A percentile compares a stretch with the other conserved stretches of the same genome.
Evolutionary conservation across 2,113 vertebrate species (phyloP).

Genomic region (Bubo scandiacus): DNA sequence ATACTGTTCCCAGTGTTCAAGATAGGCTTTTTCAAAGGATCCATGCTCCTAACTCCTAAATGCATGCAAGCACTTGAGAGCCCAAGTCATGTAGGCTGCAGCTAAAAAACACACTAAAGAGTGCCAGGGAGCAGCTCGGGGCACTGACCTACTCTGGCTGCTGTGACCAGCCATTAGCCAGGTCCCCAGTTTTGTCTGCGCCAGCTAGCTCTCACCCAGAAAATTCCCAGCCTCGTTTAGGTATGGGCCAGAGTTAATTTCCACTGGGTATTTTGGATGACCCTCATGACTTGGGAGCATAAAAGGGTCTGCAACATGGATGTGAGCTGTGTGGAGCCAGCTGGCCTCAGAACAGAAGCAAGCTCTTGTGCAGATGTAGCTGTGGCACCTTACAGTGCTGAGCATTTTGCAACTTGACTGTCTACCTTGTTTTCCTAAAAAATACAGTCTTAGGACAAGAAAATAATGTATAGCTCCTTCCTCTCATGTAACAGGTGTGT

Average conservation of each 20-base stretch:
- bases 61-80: neutral
- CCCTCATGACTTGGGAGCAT: neutral
- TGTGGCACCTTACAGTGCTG: neutral
- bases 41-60: neutral
- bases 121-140: neutral
- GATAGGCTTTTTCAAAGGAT: neutral
- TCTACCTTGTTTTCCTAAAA: neutral
- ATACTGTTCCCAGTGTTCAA: neutral
- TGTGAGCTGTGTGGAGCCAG: neutral
- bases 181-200: neutral
- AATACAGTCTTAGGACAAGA: neutral
- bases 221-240: neutral
- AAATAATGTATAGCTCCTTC: neutral
- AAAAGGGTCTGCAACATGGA: neutral
- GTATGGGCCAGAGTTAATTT: neutral
- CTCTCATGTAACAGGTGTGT: neutral
- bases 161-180: neutral
- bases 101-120: neutral
- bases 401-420: neutral
- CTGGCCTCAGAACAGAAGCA: neutral
- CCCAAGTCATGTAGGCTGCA: neutral
- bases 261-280: neutral
- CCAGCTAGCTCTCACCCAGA: neutral
- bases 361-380: neutral
- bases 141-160: neutral